Evolutionary conservation across 2,113 vertebrate genomes (phyloP).

Genomic region (Dasyprocta punctata): DNA sequence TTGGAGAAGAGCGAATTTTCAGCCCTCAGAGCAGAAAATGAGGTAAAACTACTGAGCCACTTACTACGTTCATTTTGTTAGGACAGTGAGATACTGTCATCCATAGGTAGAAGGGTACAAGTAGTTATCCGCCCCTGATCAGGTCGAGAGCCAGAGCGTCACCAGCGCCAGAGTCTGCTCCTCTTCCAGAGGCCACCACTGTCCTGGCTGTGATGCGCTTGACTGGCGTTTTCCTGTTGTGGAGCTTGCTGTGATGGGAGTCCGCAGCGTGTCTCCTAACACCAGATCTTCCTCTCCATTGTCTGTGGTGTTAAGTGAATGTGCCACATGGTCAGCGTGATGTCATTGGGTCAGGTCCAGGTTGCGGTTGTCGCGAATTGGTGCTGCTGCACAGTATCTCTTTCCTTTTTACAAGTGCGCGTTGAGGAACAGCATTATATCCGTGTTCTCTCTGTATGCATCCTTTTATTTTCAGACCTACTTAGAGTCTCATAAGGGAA

Average conservation of each 20-base stretch:
- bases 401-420: background rate
- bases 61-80: background rate
- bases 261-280: background rate
- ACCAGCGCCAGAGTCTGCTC: fast-evolving
- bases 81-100: background rate
- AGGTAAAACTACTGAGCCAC: constrained; percentile 86
- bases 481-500: background rate
- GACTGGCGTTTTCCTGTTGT: background rate
- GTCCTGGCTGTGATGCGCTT: fast-evolving
- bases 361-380: background rate
- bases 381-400: background rate
- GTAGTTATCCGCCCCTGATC: too few relatives aligned
- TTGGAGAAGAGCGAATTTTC: constrained; percentile 99
- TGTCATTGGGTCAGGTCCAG: background rate
- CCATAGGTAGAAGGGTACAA: background rate
- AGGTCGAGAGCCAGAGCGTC: too few relatives aligned
- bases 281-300: background rate
- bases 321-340: background rate
- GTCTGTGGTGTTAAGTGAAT: fast-evolving
- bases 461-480: background rate
- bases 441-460: background rate
- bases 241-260: background rate
- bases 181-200: background rate
- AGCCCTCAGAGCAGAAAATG: constrained; percentile 93
- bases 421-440: background rate